Base-by-base conservation (phyloP, 2,888 invertebrate species). In the Cecidostiba fungosa region DNA sequence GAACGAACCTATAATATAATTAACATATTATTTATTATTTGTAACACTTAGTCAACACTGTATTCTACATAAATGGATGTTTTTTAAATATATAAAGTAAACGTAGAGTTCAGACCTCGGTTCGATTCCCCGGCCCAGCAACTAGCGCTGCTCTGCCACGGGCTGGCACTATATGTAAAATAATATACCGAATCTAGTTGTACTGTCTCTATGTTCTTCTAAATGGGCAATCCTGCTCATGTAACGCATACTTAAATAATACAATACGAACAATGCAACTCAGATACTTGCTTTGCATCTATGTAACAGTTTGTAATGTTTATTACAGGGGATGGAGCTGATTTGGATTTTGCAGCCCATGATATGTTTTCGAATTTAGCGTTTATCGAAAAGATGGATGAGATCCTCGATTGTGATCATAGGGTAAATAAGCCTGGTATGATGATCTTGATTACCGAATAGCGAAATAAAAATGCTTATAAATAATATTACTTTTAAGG, bases 321-420 rank as follows among this genome's bases (percentile, higher is more conserved):
- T 23, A 54, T 84, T 84, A 6, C 85, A 85, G 85, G 47, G n/a
- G 79, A 47, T 10, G 26, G 32, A 29, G 10, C 16, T n/a, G 66
- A 23, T 26, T 66, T 26, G 26, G 26, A 10, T 29, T 66, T 66
- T 66, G 29, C 66, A 59, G 54, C 6, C 23, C 54, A 59, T 4
- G 54, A 59, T 5, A n/a, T 59, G n/a, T n/a, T 59, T 2, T n/a
- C 23, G 5, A 23, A 59, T 59, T 59, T 59, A 59, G 1, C 6
- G 23, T 16, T 59, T 8, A 4, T n/a, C 0, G 54, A 59, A n/a
- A 10, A n/a, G n/a, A n/a, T n/a, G n/a, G n/a, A n/a, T n/a, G 16
- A 23, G 23, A 23, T 1, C 8, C 8, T 59, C n/a, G 23, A n/a
- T n/a, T 59, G 6, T 59, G n/a, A 59, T 59, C 54, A 59, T 1